Evolutionary conservation across 2,113 vertebrate genomes (phyloP).

Genomic region (Nycticryphes semicollaris): DNA sequence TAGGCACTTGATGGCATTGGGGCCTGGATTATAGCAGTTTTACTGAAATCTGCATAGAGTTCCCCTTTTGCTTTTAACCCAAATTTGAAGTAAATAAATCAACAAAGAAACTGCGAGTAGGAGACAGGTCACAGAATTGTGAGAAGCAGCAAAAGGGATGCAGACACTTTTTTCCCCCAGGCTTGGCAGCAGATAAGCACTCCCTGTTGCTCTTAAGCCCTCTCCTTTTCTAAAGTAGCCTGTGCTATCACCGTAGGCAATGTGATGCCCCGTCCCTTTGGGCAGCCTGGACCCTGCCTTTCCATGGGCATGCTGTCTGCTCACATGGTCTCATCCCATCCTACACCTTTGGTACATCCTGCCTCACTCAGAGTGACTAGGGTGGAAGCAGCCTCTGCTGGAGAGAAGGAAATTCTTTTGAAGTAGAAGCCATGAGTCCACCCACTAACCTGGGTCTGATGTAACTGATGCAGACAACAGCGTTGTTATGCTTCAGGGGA

Average conservation of each 20-base stretch:
- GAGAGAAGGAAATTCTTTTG: not conserved
- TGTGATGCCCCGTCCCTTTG: accelerated
- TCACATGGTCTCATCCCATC: not conserved
- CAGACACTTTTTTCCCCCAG: not conserved
- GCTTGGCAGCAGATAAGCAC: not conserved
- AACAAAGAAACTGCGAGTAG: not conserved
- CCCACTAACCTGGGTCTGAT: not conserved
- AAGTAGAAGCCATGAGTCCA: not conserved
- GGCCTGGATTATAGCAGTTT: not conserved
- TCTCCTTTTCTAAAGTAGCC: not conserved
- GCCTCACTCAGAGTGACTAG: not conserved
- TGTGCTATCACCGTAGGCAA: not conserved
- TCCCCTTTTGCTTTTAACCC: not conserved
- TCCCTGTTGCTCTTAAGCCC: not conserved
- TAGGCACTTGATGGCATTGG: not conserved
- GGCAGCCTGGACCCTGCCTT: not conserved
- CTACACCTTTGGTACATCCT: accelerated
- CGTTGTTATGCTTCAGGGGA: not conserved
- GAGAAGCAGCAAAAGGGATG: not conserved
- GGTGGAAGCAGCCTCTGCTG: not conserved
- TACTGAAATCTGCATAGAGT: not conserved
- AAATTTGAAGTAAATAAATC: not conserved
- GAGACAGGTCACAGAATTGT: not conserved
- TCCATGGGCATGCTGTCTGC: not conserved
- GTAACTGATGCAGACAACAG: not conserved